phyloP scores from a whole-genome alignment of 2,113 vertebrate genomes.

The Isurus oxyrinchus region DNA sequence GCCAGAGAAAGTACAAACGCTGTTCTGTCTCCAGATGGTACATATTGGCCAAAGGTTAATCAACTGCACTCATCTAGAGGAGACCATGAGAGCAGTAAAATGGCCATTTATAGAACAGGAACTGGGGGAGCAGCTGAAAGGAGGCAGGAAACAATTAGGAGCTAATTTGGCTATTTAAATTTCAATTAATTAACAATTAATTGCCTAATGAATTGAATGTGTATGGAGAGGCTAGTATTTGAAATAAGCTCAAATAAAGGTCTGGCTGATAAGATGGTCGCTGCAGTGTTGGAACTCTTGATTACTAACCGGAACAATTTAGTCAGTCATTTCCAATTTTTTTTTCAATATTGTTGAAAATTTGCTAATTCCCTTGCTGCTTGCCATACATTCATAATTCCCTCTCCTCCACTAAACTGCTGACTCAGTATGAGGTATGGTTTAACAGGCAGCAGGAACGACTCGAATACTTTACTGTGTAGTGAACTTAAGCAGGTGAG shows the following conservation, averaged over 20 bases:
- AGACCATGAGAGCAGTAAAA: not conserved
- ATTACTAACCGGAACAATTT: not conserved
- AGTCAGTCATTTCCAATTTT: not conserved
- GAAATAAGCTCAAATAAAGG: not conserved
- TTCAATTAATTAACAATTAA: conserved; percentile 28
- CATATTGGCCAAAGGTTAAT: conserved; percentile 5
- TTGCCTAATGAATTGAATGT: conserved; percentile 21
- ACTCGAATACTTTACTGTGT: not conserved
- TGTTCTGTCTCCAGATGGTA: not conserved
- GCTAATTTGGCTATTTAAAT: conserved; percentile 11
- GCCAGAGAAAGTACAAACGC: not conserved
- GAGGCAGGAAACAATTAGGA: conserved; percentile 23
- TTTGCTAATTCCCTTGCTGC: not conserved
- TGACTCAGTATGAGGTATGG: not conserved
- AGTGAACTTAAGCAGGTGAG: not conserved
- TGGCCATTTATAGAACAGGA: conserved; percentile 1
- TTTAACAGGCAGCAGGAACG: not conserved
- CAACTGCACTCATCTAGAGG: not conserved
- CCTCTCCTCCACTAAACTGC: not conserved
- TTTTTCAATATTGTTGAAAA: not conserved
- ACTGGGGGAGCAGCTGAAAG: conserved; percentile 6
- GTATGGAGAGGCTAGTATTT: not conserved
- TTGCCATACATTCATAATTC: not conserved
- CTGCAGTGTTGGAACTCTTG: not conserved
- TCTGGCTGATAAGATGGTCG: not conserved